phyloP scores from a whole-genome alignment of 1,140 invertebrate species.

The Rhysida immarginata region DNA sequence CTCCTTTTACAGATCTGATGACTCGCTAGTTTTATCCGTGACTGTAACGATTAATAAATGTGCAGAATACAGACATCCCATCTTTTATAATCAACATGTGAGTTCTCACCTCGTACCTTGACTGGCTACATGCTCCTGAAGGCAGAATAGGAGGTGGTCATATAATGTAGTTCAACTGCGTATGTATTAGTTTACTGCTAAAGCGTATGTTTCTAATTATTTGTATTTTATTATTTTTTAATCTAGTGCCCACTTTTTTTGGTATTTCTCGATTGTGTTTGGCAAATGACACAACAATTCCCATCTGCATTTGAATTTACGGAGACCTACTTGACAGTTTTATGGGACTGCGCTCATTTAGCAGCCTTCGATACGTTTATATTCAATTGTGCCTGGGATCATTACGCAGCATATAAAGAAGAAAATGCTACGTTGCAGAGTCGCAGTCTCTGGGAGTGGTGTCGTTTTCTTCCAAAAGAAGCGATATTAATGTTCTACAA shows the following conservation, averaged over 20 bases:
- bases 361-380: slow-evolving; percentile 84
- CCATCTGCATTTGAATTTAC: slow-evolving; percentile 79
- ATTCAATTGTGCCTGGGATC: slow-evolving; percentile 47
- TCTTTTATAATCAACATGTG: too few species aligned
- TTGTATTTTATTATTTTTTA: too few species aligned
- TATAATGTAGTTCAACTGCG: too few species aligned
- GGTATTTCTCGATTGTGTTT: slow-evolving; percentile 81
- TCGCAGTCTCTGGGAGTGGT: slow-evolving; percentile 69
- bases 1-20: too few species aligned
- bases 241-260: slow-evolving; percentile 74
- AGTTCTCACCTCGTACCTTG: too few species aligned
- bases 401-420: slow-evolving; percentile 13
- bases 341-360: slow-evolving; percentile 76
- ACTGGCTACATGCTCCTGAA: too few species aligned
- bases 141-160: too few species aligned
- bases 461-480: slow-evolving; percentile 46
- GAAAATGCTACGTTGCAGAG: slow-evolving; percentile 39
- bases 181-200: too few species aligned
- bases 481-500: slow-evolving; percentile 49
- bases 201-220: too few species aligned
- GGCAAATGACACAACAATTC: slow-evolving; percentile 78
- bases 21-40: too few species aligned
- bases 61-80: too few species aligned
- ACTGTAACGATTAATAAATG: too few species aligned
- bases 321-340: slow-evolving; percentile 73